Conservation (phyloP, 1,140 invertebrate species). For the Grapholita molesta region DNA sequence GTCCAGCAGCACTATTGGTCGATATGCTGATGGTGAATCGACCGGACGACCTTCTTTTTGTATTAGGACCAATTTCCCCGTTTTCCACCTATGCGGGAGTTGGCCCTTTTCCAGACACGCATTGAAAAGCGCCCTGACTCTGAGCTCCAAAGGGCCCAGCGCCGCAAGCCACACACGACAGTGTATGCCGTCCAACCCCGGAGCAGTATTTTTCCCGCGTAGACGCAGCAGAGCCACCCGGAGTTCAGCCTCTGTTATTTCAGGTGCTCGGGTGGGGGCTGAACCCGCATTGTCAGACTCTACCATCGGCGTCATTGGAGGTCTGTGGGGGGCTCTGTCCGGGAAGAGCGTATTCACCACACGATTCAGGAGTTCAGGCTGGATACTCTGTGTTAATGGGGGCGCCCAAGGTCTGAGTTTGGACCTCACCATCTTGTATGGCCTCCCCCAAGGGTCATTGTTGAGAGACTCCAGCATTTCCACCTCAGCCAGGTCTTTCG, state of each 20-base stretch:
- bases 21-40: too few species aligned
- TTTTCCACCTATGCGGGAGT: too few species aligned
- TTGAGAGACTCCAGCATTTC: conserved; percentile 19
- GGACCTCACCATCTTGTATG: conserved; percentile 15
- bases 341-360: background rate
- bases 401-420: conserved; percentile 17
- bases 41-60: background rate
- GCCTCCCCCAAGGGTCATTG: conserved; percentile 25
- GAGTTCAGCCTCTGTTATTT: background rate
- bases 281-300: background rate
- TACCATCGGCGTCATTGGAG: background rate
- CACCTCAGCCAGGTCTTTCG: background rate
- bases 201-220: background rate
- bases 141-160: background rate
- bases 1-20: conserved; percentile 1
- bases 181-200: background rate
- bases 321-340: background rate
- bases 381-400: conserved; percentile 11
- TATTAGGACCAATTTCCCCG: background rate
- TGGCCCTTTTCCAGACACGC: background rate
- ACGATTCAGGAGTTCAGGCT: background rate
- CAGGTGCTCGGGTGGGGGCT: background rate
- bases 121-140: background rate
- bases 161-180: too few species aligned
- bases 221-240: background rate